Evolutionary conservation across 2,888 invertebrate genomes (phyloP), one percentile per base, ranked within the genome.

Genomic region (Watsonalla cultraria): DNA sequence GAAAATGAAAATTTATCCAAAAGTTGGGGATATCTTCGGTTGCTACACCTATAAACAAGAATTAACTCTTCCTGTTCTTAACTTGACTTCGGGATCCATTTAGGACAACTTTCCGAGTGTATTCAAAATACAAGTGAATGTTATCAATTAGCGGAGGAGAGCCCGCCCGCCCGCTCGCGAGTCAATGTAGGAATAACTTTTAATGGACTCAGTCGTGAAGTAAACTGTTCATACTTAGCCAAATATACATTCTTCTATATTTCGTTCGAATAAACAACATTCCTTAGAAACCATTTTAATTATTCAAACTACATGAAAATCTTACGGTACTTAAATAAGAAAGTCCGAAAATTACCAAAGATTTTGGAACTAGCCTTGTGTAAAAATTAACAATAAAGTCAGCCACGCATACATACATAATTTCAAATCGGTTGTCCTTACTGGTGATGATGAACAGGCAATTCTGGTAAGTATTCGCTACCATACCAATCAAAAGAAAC

Each of bases 141-240:
- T 49, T 49, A 48, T 48, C 48, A 49, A 49, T 49, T 49, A 49
- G 49, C 49, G 35, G 35, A 34, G n/a, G 34, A 34, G 48, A 48
- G 35, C 34, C 35, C 33, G 13, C 37, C 15, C 37, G 14, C 37
- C 37, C 11, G 47, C 5, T n/a, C n/a, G n/a, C 14, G 14, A n/a
- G 14, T 37, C 37, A 49, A 49, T 37, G 49, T 37, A 49, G 37
- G 37, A 15, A 37, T 15, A 37, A 49, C 37, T 49, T 37, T 15
- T 49, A 49, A 49, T 49, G 49, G 37, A 49, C 42, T 9, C 49
- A 48, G 13, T 48, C 13, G 33, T 48, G 34, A 35, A 34, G 33
- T 13, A 6, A 48, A 8, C n/a, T 14, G 24, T 24, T 24, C 46
- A 33, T 33, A n/a, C 33, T 34, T 9, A 11, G 11, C 45, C 5